Base-by-base conservation (phyloP, 2,888 invertebrate genomes). In the Eucera pruinosa region DNA sequence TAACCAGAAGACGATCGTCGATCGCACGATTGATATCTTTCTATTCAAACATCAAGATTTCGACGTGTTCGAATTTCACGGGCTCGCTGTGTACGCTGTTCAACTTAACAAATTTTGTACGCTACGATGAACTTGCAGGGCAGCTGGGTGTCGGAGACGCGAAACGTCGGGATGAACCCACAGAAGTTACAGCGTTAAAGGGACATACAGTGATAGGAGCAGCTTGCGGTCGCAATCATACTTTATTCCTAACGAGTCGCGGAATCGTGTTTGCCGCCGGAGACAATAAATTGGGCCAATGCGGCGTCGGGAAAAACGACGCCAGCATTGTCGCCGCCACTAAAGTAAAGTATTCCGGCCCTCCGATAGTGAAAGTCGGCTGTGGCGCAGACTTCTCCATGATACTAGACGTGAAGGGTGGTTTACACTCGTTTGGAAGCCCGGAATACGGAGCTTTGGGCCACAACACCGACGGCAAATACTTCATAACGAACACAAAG, bases 401-500 rank as follows among this genome's bases (percentile, higher is more conserved):
- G 93, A 96, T 98, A 64, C 93, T 98, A 57, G 98, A 98, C 92
- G 95, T 97, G 81, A 96, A 97, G 88, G 98, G 98, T 2, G 96
- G 96, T 69, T 93, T 98, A 60, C 97, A 97, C 91, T 97, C 98
- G 0, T 98, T 98, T 90, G 98, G 98, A 0, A 94, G 97, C 86
- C 98, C 98, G 0, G 98, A 98, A 89, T 97, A 97, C 90, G 98
- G 98, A 0, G 98, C 98, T 88, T 92, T 98, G 57, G 98, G 98
- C 27, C 98, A 98, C 92, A 98, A 98, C 92, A 97, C 98, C 0
- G 98, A 98, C 92, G 98, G 98, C 25, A 97, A 98, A 92, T 98
- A 97, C 92, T 98, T 98, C 92, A 96, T 97, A 72, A 97, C 97
- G 15, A 96, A 96, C 81, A 98, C 96, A 43, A 98, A 97, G 91